Evolutionary conservation across 2,888 invertebrate species (phyloP), one percentile per base, ranked within the genome.

Genomic region (Troides helena): DNA sequence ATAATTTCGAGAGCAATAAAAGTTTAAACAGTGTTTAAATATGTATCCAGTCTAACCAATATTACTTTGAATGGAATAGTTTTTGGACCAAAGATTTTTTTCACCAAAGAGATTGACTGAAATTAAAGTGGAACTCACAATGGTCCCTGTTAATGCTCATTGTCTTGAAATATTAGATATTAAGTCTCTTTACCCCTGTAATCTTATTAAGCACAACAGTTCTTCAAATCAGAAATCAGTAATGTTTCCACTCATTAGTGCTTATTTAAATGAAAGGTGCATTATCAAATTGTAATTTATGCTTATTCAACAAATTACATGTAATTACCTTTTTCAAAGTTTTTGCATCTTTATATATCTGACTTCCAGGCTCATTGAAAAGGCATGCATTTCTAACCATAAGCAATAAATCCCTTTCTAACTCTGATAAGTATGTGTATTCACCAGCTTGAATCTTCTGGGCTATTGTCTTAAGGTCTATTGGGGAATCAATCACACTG

Each of bases 331-430:
- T 97, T 82, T 97, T 97, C 68, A 99, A 88, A 36, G 95, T 93
- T 82, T 97, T 98, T 0, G 99, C 98, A 88, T 99, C 98, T 88
- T 98, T 98, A 84, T 98, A 99, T 77, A 99, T 99, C 84, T 96
- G 96, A 18, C 99, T 99, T 2, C 98, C 98, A 0, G 99, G 98
- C 82, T 99, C 99, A 85, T 99, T 99, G 83, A 98, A 99, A 23
- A 95, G 93, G 83, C 98, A 99, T 0, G 99, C 99, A 87, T 99
- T 99, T 75, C 96, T 96, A 63, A 97, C 97, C 97, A 99, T 97
- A 67, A 97, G 92, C 74, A 96, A 86, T 57, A 99, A 88, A 92
- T 99, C 99, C 73, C 95, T 95, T 85, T 99, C 99, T 93, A 99
- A 93, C 68, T 98, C 98, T 62, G 92, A 92, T 53, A 99, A 85